A percentile compares a stretch with the other conserved stretches of the same genome.
These are phyloP conservation scores for Ophioninae sp. DNA, from an alignment of 2,888 invertebrate species.

Conservation along the genomic window DNA sequence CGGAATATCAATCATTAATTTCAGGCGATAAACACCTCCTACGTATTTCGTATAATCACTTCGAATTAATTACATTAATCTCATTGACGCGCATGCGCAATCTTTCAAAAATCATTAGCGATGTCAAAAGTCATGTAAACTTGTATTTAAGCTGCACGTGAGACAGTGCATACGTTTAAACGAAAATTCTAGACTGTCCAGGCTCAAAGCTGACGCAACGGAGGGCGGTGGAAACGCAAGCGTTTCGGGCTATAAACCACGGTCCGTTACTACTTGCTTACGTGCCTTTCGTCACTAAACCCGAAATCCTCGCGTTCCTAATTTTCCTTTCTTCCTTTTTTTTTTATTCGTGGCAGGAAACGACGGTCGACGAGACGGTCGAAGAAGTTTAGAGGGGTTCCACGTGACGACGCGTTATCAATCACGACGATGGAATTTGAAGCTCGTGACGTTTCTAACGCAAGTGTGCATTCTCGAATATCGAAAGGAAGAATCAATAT, in stretches of 20 bases:
- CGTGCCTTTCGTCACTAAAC: conserved; percentile 43
- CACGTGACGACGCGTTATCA: conserved; percentile 21
- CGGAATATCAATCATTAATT: neutral
- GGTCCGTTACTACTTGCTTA: conserved; percentile 6
- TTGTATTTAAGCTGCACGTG: neutral
- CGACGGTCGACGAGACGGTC: neutral
- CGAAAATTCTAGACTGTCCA: neutral
- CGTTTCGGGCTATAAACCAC: neutral
- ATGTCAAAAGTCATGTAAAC: neutral
- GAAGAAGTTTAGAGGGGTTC: conserved; percentile 1
- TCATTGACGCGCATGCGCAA: neutral
- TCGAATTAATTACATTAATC: neutral
- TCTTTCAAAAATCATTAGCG: neutral
- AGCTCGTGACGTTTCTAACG: conserved; percentile 30
- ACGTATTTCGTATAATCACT: neutral
- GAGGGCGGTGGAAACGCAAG: conserved; percentile 25
- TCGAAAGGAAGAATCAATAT: neutral
- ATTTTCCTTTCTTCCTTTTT: neutral
- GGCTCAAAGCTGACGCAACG: conserved; percentile 22
- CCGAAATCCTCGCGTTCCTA: neutral
- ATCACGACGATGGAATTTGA: conserved; percentile 64
- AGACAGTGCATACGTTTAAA: neutral
- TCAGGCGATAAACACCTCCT: too few relatives aligned
- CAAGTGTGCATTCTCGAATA: neutral
- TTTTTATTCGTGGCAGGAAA: conserved; percentile 7